A percentile compares a stretch with the other conserved stretches of the same genome.
Evolutionary conservation across 2,888 invertebrate species (phyloP).

Genomic region (Lithophane socia): DNA sequence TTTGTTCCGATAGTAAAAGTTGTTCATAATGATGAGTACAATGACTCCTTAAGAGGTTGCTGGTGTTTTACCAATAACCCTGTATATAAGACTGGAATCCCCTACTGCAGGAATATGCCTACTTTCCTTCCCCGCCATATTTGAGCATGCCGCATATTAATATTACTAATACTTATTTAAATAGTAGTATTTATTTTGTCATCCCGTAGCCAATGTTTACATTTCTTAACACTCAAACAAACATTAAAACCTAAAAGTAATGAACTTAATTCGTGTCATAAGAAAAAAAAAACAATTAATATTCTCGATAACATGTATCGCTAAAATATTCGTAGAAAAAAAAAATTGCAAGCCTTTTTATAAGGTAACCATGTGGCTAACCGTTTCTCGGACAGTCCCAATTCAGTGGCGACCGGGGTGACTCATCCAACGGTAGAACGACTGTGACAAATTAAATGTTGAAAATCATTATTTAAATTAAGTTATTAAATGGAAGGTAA

Average conservation of each 20-base stretch:
- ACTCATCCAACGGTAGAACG: conserved; percentile 18
- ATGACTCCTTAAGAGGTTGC: too few relatives aligned
- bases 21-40: too few relatives aligned
- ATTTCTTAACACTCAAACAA: not conserved
- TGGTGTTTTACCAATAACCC: too few relatives aligned
- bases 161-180: not conserved
- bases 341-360: conserved; percentile 26
- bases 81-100: too few relatives aligned
- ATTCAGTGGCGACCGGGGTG: conserved; percentile 19
- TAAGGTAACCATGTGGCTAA: conserved; percentile 52
- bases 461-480: conserved; percentile 7
- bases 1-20: too few relatives aligned
- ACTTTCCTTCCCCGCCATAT: not conserved
- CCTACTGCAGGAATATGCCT: not conserved
- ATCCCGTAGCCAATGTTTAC: not conserved
- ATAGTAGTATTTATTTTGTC: not conserved
- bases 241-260: not conserved
- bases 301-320: conserved; percentile 6
- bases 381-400: conserved; percentile 51
- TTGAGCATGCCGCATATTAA: not conserved
- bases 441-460: not conserved
- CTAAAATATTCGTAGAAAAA: conserved; percentile 41
- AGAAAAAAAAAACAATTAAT: conserved; percentile 11
- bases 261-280: not conserved
- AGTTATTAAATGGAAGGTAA: conserved; percentile 27